Base-by-base conservation (phyloP, 2,888 invertebrate species). In the Hypolimnas misippus region DNA sequence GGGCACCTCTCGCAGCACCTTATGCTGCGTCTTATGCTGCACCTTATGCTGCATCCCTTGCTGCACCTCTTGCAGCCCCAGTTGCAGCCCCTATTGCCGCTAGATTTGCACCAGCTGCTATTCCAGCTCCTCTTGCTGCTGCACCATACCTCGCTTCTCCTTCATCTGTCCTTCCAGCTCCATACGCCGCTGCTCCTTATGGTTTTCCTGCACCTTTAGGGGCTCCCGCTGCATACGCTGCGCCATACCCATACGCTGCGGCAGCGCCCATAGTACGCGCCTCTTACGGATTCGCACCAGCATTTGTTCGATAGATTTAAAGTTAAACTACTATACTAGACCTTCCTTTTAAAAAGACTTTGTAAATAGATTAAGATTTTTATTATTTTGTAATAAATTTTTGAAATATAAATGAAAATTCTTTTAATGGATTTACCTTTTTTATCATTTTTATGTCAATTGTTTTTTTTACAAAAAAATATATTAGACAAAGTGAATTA, bases 221-320 rank as follows among this genome's bases (percentile, higher is more conserved):
- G 21, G 73, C 72, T 3, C 72, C 76, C 3, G 72, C 74, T 8
- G 71, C 74, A 2, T 73, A 73, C n/a, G 73, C 78, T 19, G 76
- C 76, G 2, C 82, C 84, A 3, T 61, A 84, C 57, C 68, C 44
- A 46, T 46, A 46, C 12, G 44, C 17, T 21, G 44, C 44, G n/a
- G 19, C 21, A 5, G 44, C n/a, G n/a, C 44, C 44, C 21, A 12
- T 46, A 21, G 12, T 84, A 17, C 81, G 87, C 33, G 73, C 86
- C 3, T 79, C 87, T 0, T 79, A 77, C 50, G 84, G 84, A 54
- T 72, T 82, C 33, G 84, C 83, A 60, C 89, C 92, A 77, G 87
- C 91, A 14, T 90, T 82, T 73, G 88, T 90, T 59, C 89, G 91
- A 85, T 92, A 92, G 89, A 82, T 83, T 88, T 73, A 55, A 79